Evolutionary conservation across 2,797 vertebrate species (phyloP).

Genomic region (Cynopterus sphinx): DNA sequence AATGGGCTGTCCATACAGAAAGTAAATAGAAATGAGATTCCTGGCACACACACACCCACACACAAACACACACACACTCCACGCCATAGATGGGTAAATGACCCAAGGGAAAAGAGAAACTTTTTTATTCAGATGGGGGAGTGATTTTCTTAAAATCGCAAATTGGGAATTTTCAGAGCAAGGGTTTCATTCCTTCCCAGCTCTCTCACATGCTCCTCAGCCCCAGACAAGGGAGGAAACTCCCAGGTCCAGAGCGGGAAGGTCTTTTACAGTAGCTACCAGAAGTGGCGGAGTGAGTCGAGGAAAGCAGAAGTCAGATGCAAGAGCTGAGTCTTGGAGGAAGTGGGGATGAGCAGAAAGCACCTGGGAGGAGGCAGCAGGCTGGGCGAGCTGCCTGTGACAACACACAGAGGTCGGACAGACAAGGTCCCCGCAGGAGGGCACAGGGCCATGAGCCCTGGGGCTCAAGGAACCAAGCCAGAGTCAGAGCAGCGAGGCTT

Average conservation of each 20-base stretch:
- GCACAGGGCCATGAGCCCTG: accelerated
- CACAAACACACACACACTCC: too few species aligned
- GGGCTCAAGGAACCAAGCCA: too few species aligned
- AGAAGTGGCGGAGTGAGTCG: background rate
- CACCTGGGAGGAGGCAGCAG: background rate
- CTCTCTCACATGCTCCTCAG: background rate
- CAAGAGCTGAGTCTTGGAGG: background rate
- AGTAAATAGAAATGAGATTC: background rate
- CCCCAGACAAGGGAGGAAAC: background rate
- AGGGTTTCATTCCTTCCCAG: background rate
- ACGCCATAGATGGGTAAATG: background rate
- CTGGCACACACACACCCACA: background rate
- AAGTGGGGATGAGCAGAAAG: background rate
- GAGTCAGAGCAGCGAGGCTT: background rate
- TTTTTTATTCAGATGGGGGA: background rate
- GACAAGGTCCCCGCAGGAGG: background rate
- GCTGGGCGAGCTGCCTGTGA: background rate
- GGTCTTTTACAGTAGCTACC: background rate
- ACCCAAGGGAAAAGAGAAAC: background rate
- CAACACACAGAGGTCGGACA: background rate
- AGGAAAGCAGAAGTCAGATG: background rate
- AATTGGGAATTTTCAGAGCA: background rate
- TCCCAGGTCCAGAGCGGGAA: background rate
- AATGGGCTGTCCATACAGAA: background rate
- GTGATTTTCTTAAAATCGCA: background rate